phyloP scores from a whole-genome alignment of 2,113 vertebrate species.

The Cygnus buccinator region DNA sequence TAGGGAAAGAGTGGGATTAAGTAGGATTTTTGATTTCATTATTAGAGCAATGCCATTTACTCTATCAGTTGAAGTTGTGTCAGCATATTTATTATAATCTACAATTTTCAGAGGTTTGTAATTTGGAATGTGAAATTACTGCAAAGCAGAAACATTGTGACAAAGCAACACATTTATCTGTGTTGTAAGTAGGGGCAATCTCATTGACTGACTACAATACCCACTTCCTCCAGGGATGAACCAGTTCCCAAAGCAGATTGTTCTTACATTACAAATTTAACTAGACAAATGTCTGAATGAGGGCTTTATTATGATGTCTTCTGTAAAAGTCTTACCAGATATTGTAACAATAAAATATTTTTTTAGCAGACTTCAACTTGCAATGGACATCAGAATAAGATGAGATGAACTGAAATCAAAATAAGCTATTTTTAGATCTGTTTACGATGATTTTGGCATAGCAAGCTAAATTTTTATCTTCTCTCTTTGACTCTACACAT shows the following conservation, averaged over 20 bases:
- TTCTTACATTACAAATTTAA: constrained; percentile 24
- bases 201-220: constrained; percentile 46
- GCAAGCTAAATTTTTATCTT: background rate
- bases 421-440: background rate
- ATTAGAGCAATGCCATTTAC: constrained; percentile 63
- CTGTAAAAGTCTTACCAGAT: background rate
- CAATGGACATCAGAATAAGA: background rate
- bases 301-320: constrained; percentile 2
- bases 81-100: constrained; percentile 65
- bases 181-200: constrained; percentile 52
- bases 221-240: constrained; percentile 42
- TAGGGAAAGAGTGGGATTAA: constrained; percentile 64
- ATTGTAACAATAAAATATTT: background rate
- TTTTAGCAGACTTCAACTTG: background rate
- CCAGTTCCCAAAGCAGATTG: constrained; percentile 16
- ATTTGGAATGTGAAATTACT: constrained; percentile 59
- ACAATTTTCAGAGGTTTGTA: constrained; percentile 61
- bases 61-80: constrained; percentile 31
- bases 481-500: background rate
- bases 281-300: background rate
- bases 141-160: background rate
- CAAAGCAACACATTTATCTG: constrained; percentile 51
- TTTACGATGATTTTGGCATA: background rate
- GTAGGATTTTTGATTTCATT: constrained; percentile 72
- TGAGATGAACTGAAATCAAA: background rate